phyloP scores from a whole-genome alignment of 1,140 invertebrate species.

The Sycophaga agraensis region DNA sequence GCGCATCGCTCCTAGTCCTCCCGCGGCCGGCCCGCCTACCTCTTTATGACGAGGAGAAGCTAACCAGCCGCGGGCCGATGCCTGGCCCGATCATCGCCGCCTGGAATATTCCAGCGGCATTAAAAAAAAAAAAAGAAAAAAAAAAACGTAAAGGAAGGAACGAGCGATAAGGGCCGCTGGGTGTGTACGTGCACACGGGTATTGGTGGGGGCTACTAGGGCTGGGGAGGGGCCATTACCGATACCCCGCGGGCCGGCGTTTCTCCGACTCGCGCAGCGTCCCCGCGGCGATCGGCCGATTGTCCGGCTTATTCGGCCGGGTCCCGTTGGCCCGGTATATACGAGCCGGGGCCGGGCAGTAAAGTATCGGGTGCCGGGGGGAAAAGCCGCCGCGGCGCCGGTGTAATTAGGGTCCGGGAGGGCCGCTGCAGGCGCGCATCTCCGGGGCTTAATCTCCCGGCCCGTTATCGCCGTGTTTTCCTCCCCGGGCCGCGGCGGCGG shows the following conservation, averaged over 20 bases:
- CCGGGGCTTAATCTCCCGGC: slow-evolving; percentile 1
- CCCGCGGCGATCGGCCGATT: too few species aligned
- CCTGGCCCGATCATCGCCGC: not conserved
- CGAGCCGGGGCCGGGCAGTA: not conserved
- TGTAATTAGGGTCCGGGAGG: slow-evolving; percentile 8
- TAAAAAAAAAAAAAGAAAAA: too few species aligned
- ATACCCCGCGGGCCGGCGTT: not conserved
- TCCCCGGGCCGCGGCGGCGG: too few species aligned
- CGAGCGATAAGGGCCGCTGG: too few species aligned
- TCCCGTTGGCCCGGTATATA: not conserved
- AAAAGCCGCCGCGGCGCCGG: not conserved
- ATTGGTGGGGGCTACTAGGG: not conserved
- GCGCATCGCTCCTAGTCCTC: not conserved
- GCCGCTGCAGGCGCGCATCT: not conserved
- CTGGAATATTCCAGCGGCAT: not conserved
- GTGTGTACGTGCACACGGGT: not conserved
- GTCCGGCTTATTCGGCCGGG: too few species aligned
- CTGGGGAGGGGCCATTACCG: not conserved
- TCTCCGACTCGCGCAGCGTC: not conserved
- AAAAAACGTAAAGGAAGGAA: too few species aligned
- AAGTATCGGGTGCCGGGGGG: not conserved
- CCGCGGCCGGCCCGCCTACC: not conserved
- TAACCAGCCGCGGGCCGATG: not conserved
- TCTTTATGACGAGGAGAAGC: too few species aligned
- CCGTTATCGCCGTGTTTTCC: slow-evolving; percentile 9